Percentiles rank a stretch among this genome's conserved stretches.
Evolutionary conservation across 2,113 vertebrate genomes (phyloP).

Genomic region (Sebastes schlegelii): DNA sequence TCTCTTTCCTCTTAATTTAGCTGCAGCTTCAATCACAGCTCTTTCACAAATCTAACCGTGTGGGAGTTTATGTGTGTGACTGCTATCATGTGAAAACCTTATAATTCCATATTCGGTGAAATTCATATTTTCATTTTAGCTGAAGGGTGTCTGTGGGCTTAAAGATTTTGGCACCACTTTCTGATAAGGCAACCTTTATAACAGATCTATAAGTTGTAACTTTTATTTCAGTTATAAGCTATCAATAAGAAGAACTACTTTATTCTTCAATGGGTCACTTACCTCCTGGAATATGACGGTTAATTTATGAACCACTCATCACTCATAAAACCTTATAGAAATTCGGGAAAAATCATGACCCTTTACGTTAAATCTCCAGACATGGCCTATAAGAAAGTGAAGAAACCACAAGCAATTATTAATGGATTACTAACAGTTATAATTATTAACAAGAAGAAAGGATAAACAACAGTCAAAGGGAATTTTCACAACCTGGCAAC

Average conservation of each 20-base stretch:
- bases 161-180: neutral
- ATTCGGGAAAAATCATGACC: too few species aligned
- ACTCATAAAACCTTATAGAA: too few species aligned
- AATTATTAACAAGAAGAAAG: neutral
- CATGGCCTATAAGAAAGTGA: neutral
- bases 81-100: constrained; percentile 65
- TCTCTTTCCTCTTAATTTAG: constrained; percentile 76
- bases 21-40: constrained; percentile 70
- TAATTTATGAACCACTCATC: neutral
- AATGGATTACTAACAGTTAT: neutral
- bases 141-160: neutral
- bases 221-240: neutral
- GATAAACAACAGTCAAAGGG: neutral
- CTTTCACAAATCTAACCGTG: constrained; percentile 68
- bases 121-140: constrained; percentile 35
- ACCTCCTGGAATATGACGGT: too few species aligned
- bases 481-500: neutral
- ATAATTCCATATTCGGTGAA: constrained; percentile 49
- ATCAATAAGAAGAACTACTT: neutral
- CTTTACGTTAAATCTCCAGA: too few species aligned
- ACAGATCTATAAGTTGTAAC: neutral
- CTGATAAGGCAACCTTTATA: neutral
- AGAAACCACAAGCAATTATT: neutral
- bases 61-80: constrained; percentile 67
- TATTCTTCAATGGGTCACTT: too few species aligned